Conservation (phyloP, 1,140 invertebrate species). For the Polypedilum vanderplanki region DNA sequence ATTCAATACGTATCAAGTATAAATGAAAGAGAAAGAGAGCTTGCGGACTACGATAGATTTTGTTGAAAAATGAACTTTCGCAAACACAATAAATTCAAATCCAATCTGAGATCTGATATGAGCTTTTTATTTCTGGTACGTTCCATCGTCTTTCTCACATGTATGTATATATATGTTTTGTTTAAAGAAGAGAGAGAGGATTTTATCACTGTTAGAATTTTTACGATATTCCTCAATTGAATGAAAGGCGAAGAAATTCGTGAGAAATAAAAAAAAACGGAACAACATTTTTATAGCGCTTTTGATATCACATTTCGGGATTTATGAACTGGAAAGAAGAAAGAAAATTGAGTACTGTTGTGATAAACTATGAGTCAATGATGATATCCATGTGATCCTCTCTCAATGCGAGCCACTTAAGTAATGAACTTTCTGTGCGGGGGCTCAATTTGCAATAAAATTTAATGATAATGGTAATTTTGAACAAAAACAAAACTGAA, state of each 20-base stretch:
- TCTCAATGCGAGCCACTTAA: not conserved
- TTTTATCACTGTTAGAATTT: not conserved
- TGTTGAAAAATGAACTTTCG: slow-evolving; percentile 18
- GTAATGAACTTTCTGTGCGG: not conserved
- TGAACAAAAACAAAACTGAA: not conserved
- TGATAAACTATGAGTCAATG: slow-evolving; percentile 1
- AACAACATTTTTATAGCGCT: not conserved
- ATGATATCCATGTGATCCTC: not conserved
- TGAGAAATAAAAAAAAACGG: not conserved
- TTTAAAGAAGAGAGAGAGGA: not conserved
- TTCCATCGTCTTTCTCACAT: not conserved
- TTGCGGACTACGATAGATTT: not conserved
- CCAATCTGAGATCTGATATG: slow-evolving; percentile 12
- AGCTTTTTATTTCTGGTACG: slow-evolving; percentile 5
- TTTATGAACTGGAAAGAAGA: slow-evolving; percentile 5
- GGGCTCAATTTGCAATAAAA: slow-evolving; percentile 9
- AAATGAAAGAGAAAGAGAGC: not conserved
- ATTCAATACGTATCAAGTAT: not conserved
- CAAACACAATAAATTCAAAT: slow-evolving; percentile 19
- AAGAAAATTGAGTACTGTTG: not conserved
- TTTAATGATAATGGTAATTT: not conserved
- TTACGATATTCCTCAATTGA: not conserved
- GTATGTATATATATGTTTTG: not conserved
- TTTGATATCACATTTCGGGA: slow-evolving; percentile 17
- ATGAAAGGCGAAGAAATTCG: too few relatives aligned